Percentiles rank a stretch among this genome's conserved stretches.
These are phyloP conservation scores for Empidonax alnorum DNA, from an alignment of 2,113 vertebrate genomes.

Conservation along the genomic window DNA sequence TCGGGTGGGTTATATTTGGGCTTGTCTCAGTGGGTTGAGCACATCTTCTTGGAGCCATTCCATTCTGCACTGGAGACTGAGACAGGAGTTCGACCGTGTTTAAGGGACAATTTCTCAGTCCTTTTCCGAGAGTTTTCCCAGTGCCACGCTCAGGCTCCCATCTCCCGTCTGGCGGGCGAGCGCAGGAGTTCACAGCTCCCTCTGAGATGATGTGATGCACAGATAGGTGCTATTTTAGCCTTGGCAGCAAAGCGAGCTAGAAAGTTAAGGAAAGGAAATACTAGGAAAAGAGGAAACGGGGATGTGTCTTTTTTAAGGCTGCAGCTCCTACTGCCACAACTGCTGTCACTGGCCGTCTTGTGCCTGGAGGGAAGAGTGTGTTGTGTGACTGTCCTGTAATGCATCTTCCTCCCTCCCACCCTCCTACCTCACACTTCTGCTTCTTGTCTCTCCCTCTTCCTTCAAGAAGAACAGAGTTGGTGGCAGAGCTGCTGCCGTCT, in stretches of 20 bases:
- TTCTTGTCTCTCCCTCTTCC: not conserved
- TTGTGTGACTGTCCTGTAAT: not conserved
- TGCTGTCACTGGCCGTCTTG: not conserved
- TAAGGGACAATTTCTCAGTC: not conserved
- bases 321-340: slow-evolving; percentile 10
- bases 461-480: not conserved
- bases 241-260: slow-evolving; percentile 24
- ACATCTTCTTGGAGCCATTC: not conserved
- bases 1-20: fast-evolving
- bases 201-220: not conserved
- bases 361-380: not conserved
- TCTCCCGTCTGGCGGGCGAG: not conserved
- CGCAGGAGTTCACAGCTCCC: not conserved
- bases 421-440: not conserved
- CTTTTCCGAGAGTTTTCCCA: not conserved
- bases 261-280: slow-evolving; percentile 16
- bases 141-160: fast-evolving
- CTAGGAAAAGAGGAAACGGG: not conserved
- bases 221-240: not conserved
- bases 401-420: not conserved
- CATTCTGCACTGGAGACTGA: fast-evolving
- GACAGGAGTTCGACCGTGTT: fast-evolving
- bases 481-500: not conserved
- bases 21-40: not conserved
- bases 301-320: slow-evolving; percentile 35